Base-by-base conservation (phyloP, 2,113 vertebrate genomes). In the Bufo gargarizans region DNA sequence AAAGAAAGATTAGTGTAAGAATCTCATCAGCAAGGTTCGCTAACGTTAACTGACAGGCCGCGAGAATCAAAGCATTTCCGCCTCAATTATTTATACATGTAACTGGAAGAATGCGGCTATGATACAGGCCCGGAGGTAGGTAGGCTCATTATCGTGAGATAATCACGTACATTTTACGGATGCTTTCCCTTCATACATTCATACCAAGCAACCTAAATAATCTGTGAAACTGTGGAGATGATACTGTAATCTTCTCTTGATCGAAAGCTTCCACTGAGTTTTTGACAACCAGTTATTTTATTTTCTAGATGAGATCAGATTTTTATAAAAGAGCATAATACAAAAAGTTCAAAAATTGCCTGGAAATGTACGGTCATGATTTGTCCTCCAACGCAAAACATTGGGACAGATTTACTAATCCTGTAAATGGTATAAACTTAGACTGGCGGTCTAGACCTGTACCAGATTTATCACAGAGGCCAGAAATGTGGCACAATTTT, bases 1-100 rank as follows among this genome's bases (percentile, higher is more conserved):
- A 74, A 88, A 14, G 65, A 58, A 76, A 74, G 86, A 88, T 88
- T 88, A 88, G 86, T 76, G 79, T 82, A 78, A 88, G 71, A 76
- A 74, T 88, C 79, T 82, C 86, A 50, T 76, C 86, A 63, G 61
- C 33, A 56, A 87, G 20, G 61, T 50, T 55, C 13, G 77, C 77
- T 80, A 87, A 87, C 77, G 12, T 87, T 80, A 87, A 87, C 55
- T 76, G 86, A 88, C 86, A 88, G 79, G 79, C 76, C 74, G 79
- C 43, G 61, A 80, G 85, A 87, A 87, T 87, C 85, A 87, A 87
- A 87, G 76, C 61, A 7, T 87, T 67, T 69, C 63, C 33, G 43
- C 59, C 77, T 87, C 49, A 87, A 87, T 87, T 87, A 87, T 87
- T 87, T 55, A 87, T 87, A 67, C 49, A 65, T 65, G 77, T 86